Evolutionary conservation across 1,140 invertebrate genomes (phyloP).

Genomic region (Sitophilus oryzae): DNA sequence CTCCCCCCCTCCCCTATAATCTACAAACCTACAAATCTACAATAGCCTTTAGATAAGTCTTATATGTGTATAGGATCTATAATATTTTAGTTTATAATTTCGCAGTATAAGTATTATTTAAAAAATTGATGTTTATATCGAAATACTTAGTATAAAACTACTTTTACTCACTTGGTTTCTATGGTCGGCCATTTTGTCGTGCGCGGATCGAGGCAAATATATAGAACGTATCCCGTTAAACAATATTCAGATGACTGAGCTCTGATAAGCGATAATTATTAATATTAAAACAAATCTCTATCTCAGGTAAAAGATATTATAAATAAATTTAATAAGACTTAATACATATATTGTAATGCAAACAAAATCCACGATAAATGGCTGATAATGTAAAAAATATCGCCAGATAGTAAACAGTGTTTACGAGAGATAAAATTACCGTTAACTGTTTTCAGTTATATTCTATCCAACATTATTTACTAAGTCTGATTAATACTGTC

Average conservation of each 20-base stretch:
- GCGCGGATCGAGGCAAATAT: background rate
- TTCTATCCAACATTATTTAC: too few species aligned
- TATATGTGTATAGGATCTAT: too few species aligned
- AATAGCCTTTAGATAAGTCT: too few species aligned
- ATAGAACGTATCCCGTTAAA: constrained; percentile 11
- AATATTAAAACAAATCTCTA: constrained; percentile 21
- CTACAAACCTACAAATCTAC: too few species aligned
- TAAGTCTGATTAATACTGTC: too few species aligned
- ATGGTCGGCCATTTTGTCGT: constrained; percentile 12
- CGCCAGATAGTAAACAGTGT: constrained; percentile 9
- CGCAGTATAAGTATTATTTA: background rate
- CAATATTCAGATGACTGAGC: constrained; percentile 19
- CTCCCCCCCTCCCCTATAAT: too few species aligned
- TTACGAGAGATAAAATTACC: too few species aligned
- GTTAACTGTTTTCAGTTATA: too few species aligned
- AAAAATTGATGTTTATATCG: background rate
- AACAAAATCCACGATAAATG: constrained; percentile 17
- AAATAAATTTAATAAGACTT: constrained; percentile 22
- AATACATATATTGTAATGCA: constrained; percentile 24
- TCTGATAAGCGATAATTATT: constrained; percentile 20
- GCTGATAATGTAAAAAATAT: constrained; percentile 19
- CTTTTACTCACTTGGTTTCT: constrained; percentile 11
- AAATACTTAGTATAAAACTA: constrained; percentile 2
- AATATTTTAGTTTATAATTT: too few species aligned
- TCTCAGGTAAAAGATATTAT: constrained; percentile 25